Conservation (phyloP, 2,113 vertebrate species). For the Tetrao urogallus region DNA sequence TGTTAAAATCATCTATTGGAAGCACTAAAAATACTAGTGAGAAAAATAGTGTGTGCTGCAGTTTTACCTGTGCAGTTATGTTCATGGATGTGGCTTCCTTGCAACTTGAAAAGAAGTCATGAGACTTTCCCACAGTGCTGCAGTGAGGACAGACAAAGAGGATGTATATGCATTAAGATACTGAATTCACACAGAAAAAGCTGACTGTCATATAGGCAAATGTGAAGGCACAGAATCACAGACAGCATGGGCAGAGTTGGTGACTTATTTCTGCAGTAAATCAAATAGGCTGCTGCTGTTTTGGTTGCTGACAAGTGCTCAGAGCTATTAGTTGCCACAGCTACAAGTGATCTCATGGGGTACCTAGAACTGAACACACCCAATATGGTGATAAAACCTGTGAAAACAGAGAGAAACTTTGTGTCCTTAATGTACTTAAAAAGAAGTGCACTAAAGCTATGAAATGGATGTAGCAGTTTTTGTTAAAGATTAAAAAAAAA, state of each 20-base stretch:
- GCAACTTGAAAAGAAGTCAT: not conserved
- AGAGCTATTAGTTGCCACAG: not conserved
- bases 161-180: not conserved
- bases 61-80: not conserved
- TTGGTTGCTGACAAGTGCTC: not conserved
- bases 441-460: not conserved
- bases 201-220: not conserved
- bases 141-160: not conserved
- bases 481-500: not conserved
- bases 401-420: not conserved
- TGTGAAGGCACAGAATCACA: not conserved
- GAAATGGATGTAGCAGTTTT: accelerated
- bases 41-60: not conserved
- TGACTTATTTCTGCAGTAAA: not conserved
- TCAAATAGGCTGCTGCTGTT: not conserved
- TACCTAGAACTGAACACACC: not conserved
- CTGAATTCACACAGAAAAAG: not conserved
- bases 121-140: not conserved
- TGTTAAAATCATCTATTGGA: not conserved
- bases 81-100: not conserved
- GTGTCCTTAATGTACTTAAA: not conserved
- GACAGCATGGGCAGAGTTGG: not conserved
- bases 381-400: not conserved
- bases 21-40: not conserved
- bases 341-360: not conserved